Percentiles rank a stretch among this genome's conserved stretches.
These are phyloP conservation scores for Lagria hirta DNA, from an alignment of 2,888 invertebrate species.

Conservation along the genomic window DNA sequence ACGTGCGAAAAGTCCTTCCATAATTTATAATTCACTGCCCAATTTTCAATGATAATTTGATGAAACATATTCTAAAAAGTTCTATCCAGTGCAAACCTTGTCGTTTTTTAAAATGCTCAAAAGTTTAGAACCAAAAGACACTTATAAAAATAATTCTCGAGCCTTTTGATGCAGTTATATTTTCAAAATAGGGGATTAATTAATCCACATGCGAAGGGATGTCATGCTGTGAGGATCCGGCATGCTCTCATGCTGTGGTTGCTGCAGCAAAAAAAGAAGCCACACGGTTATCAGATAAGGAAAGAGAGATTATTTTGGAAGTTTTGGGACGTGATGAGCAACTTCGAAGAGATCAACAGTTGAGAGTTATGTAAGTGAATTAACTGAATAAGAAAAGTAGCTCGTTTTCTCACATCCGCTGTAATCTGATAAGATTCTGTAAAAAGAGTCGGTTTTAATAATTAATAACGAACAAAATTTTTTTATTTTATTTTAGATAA, in stretches of 20 bases:
- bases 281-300: constrained; percentile 47
- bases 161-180: neutral
- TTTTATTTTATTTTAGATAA: no score
- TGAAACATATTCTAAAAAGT: no score
- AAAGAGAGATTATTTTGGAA: constrained; percentile 59
- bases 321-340: constrained; percentile 59
- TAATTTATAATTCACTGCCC: no score
- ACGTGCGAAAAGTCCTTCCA: no score
- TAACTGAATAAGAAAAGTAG: no score
- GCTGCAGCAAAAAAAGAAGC: constrained; percentile 50
- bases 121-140: neutral
- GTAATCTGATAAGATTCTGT: no score
- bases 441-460: no score
- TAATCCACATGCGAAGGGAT: constrained; percentile 24
- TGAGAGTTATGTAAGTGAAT: constrained; percentile 60
- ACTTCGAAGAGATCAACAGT: constrained; percentile 57
- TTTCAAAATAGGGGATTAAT: constrained; percentile 2
- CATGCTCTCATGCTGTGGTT: constrained; percentile 48
- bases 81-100: constrained; percentile 10
- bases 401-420: no score
- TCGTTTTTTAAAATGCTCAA: constrained; percentile 4
- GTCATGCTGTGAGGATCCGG: constrained; percentile 47
- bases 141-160: neutral
- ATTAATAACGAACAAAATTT: no score
- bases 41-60: no score